Base-by-base conservation (phyloP, 2,888 invertebrate genomes). In the Merodon equestris region DNA sequence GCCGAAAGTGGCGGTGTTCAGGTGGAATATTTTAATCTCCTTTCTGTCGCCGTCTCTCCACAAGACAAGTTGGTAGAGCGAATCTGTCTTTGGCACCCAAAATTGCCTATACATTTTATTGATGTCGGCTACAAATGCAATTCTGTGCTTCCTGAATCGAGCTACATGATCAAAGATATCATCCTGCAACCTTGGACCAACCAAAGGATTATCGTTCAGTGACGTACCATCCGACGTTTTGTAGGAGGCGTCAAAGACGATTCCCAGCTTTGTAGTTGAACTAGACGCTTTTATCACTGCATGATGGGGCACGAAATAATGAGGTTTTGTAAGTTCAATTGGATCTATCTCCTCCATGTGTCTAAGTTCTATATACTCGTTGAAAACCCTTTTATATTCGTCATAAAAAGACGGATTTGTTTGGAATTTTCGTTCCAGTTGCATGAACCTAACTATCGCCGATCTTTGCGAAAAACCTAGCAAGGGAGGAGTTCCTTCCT, bases 201-300 rank as follows among this genome's bases (percentile, higher is more conserved):
- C 50, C 1, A 38, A n/a, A 0, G 53, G 34, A 45, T 45, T 44
- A 36, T 64, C 53, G 27, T 64, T 53, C 0, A 51, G 44, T n/a
- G 63, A 51, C 7, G 13, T 53, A 1, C 51, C 63, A 15, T 63
- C 47, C 1, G 54, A 70, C 9, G 54, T 19, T 18, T 54, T 54
- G 15, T 47, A 60, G 9, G 68, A 70, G 9, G 68, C 60, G 12
- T 70, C 53, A 60, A 70, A 56, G 3, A 61, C 70, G 5, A 56
- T 42, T 1, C 61, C 40, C 9, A 70, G 9, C 10, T 70, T 70
- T 18, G 70, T 61, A 0, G 40, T 61, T 12, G 61, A 70, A 12
- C 61, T 70, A 0, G 71, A 50, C 15, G 42, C 56, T 18, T 71
- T 71, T 7, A 71, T n/a, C 13, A 71, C 71, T 10, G 66, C 50